phyloP scores from a whole-genome alignment of 2,113 vertebrate genomes.

The Plecturocebus donacophilus region DNA sequence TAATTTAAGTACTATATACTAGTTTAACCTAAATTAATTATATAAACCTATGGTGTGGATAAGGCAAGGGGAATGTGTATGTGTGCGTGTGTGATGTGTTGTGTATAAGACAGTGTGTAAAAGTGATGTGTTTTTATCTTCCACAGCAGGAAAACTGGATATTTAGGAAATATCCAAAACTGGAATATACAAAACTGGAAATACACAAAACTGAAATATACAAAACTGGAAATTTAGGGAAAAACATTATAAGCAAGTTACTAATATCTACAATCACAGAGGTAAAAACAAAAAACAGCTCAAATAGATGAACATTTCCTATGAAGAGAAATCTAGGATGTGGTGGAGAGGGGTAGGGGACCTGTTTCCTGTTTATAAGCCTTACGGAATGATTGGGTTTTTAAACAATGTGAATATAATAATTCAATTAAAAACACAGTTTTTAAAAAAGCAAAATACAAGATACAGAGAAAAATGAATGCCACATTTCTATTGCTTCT shows the following conservation, averaged over 20 bases:
- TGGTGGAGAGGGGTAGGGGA: background rate
- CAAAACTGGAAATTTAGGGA: background rate
- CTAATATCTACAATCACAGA: background rate
- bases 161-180: background rate
- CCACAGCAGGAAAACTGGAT: background rate
- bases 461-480: background rate
- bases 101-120: background rate
- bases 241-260: background rate
- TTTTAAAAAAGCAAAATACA: background rate
- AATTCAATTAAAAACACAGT: background rate
- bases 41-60: background rate
- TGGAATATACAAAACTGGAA: background rate
- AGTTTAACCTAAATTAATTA: slow-evolving; percentile 11
- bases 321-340: background rate
- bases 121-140: background rate
- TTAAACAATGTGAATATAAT: background rate
- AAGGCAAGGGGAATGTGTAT: too few species aligned
- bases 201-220: background rate
- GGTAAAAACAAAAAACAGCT: background rate
- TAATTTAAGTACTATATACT: background rate
- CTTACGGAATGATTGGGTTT: background rate
- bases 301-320: background rate
- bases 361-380: background rate
- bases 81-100: background rate
- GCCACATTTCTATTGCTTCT: background rate